Conservation (phyloP, 2,113 vertebrate species). For the Malurus alboscapulatus region DNA sequence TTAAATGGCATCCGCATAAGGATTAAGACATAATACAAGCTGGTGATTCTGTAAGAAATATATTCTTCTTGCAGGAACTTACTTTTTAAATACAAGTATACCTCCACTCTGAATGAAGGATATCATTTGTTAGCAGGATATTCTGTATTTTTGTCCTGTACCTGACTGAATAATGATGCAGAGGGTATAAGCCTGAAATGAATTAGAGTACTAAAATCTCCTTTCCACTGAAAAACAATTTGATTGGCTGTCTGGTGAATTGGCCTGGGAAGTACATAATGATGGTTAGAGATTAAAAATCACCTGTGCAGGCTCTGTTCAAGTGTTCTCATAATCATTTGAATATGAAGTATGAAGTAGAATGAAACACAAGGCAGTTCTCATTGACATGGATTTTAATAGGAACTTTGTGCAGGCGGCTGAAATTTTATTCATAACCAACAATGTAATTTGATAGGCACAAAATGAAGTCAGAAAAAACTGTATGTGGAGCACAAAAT, state of each 20-base stretch:
- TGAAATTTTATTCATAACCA: slow-evolving; percentile 18
- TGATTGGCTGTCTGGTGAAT: not conserved
- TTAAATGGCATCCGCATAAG: not conserved
- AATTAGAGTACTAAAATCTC: slow-evolving; percentile 13
- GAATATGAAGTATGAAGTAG: not conserved
- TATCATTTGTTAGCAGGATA: not conserved
- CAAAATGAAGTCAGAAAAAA: not conserved
- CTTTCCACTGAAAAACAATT: not conserved
- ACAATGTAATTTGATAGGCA: not conserved
- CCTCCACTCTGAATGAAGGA: not conserved
- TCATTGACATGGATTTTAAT: not conserved
- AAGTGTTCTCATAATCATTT: not conserved
- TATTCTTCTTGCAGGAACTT: not conserved
- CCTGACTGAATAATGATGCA: not conserved
- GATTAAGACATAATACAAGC: not conserved
- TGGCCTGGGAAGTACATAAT: not conserved
- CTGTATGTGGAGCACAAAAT: not conserved
- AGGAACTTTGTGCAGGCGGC: not conserved
- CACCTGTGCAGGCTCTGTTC: not conserved
- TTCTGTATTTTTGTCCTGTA: not conserved
- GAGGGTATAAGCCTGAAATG: not conserved
- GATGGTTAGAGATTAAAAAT: not conserved
- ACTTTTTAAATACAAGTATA: not conserved
- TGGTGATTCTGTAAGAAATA: not conserved
- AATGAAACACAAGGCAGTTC: not conserved